phyloP scores from a whole-genome alignment of 1,140 invertebrate species.

The Nasonia longicornis region DNA sequence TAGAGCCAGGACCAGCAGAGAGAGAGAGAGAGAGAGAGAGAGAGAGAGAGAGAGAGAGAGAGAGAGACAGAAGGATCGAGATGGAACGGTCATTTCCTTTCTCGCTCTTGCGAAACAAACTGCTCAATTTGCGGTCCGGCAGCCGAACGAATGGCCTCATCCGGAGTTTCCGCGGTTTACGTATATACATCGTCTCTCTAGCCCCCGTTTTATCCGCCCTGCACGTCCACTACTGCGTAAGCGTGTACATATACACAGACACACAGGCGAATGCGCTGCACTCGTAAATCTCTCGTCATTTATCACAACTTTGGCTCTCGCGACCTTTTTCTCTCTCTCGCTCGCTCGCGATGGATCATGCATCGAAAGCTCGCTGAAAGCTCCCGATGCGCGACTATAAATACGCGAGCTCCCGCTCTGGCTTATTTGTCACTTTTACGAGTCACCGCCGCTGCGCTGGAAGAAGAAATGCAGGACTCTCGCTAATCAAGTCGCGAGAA shows the following conservation, averaged over 20 bases:
- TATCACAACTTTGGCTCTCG: slow-evolving; percentile 39
- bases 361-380: slow-evolving; percentile 13
- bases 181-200: slow-evolving; percentile 7
- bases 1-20: not conserved
- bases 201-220: not conserved
- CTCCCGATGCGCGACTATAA: not conserved
- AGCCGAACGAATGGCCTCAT: slow-evolving; percentile 53
- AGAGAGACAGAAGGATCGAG: not conserved
- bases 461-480: not conserved
- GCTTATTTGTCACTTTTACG: slow-evolving; percentile 29
- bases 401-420: not conserved
- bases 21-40: not conserved
- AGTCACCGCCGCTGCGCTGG: no score
- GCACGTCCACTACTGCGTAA: not conserved
- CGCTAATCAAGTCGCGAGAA: not conserved
- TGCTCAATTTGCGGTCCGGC: slow-evolving; percentile 58
- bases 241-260: not conserved
- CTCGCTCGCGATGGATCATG: slow-evolving; percentile 21
- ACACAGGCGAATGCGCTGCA: slow-evolving; percentile 9
- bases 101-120: slow-evolving; percentile 54
- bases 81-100: slow-evolving; percentile 40
- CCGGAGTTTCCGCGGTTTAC: slow-evolving; percentile 46
- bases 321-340: not conserved
- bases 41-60: not conserved
- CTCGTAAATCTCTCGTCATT: slow-evolving; percentile 45